Evolutionary conservation across 1,140 invertebrate species (phyloP).

Genomic region (Pogonomyrmex californicus): DNA sequence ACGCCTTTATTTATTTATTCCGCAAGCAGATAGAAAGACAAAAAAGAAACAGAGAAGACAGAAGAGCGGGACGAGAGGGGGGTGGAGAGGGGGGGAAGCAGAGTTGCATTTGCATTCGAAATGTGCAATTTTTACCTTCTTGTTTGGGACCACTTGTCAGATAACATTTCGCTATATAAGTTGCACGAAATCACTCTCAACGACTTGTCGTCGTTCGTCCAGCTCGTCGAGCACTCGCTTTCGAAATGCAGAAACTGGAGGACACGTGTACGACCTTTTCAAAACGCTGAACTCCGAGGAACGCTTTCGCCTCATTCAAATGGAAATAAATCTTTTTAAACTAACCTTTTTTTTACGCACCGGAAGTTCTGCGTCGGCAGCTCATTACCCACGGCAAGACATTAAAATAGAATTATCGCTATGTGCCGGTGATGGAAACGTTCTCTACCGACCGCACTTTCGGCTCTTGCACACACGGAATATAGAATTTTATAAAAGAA

Average conservation of each 20-base stretch:
- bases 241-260: conserved; percentile 18
- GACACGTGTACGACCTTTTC: conserved; percentile 27
- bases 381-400: conserved; percentile 15
- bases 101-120: conserved; percentile 72
- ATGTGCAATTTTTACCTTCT: conserved; percentile 22
- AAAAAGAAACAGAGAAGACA: too few species aligned
- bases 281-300: not conserved
- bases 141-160: not conserved
- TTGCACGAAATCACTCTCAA: conserved; percentile 43
- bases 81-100: not conserved
- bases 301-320: conserved; percentile 31
- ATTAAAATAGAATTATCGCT: conserved; percentile 53
- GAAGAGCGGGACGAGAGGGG: too few species aligned
- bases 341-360: conserved; percentile 20
- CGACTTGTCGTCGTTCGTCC: conserved; percentile 14
- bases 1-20: conserved; percentile 73
- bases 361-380: not conserved
- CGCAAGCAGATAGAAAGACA: conserved; percentile 62
- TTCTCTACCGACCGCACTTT: not conserved
- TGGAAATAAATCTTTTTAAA: conserved; percentile 43
- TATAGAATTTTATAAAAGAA: conserved; percentile 21
- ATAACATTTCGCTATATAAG: conserved; percentile 42
- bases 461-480: not conserved
- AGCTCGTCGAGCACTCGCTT: conserved; percentile 8
- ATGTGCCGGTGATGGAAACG: not conserved